Percentiles rank a stretch among this genome's conserved stretches.
These are phyloP conservation scores for Astyanax mexicanus DNA, from an alignment of 2,797 vertebrate species.

Conservation along the genomic window DNA sequence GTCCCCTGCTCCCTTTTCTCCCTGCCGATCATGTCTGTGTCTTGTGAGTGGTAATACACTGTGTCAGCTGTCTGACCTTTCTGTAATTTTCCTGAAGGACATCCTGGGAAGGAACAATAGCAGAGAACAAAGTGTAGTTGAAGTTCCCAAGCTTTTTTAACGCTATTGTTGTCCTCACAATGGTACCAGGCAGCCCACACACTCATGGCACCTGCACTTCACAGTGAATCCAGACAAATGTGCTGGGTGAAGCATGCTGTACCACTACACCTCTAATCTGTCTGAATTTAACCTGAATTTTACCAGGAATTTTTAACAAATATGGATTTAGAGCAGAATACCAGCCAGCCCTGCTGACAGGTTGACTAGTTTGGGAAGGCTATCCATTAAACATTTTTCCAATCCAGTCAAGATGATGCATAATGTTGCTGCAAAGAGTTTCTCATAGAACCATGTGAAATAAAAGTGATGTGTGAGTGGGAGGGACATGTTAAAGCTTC, in stretches of 20 bases:
- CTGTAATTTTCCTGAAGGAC: slow-evolving; percentile 71
- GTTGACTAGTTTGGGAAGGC: too few relatives aligned
- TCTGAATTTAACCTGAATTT: neutral
- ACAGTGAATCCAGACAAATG: neutral
- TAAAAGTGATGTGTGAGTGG: too few relatives aligned
- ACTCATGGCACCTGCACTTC: slow-evolving; percentile 42
- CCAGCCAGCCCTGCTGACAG: too few relatives aligned
- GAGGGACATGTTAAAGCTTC: too few relatives aligned
- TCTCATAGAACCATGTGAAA: too few relatives aligned
- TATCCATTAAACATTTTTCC: too few relatives aligned
- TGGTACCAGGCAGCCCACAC: slow-evolving; percentile 36
- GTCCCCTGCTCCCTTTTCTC: slow-evolving; percentile 10
- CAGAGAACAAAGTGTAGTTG: slow-evolving; percentile 72
- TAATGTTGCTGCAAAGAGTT: too few relatives aligned
- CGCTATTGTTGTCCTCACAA: slow-evolving; percentile 75
- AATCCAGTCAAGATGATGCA: too few relatives aligned
- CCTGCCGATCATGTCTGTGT: slow-evolving; percentile 38
- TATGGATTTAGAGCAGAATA: too few relatives aligned
- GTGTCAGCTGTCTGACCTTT: slow-evolving; percentile 64
- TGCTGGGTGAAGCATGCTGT: neutral
- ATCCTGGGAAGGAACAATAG: slow-evolving; percentile 79
- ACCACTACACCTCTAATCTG: too few relatives aligned
- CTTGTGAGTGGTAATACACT: slow-evolving; percentile 53
- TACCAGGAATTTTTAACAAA: too few relatives aligned
- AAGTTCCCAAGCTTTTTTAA: slow-evolving; percentile 79